Evolutionary conservation across 2,113 vertebrate genomes (phyloP), one percentile per base, ranked within the genome.

Genomic region (Rallus limicola): DNA sequence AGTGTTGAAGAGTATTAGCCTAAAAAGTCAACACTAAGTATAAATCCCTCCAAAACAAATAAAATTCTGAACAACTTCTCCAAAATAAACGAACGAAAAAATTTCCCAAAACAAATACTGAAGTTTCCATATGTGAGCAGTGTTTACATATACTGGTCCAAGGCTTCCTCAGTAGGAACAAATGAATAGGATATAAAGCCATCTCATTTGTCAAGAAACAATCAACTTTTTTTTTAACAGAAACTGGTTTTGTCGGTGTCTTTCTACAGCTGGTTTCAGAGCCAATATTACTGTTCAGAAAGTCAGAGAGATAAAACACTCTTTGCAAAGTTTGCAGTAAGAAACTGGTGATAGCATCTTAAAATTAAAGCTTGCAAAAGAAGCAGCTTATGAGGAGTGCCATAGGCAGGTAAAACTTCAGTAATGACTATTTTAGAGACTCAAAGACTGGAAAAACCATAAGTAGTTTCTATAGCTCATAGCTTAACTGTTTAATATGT

Each of bases 1-100:
- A 6, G 6, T 62, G 29, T 48, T 0, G 0, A 86, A 71, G 16
- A 44, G 1, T 16, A 50, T 31, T 70, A 70, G 23, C 8, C 14
- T 74, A 56, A 72, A 52, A 67, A 26, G 10, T 44, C 55, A 80
- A 68, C 69, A 36, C 2, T 8, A 67, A 64, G 56, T 3, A 25
- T 12, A 62, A 65, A 17, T 5, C 4, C 10, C 25, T 83, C 11
- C 14, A 53, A 67, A 84, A 11, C 9, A 40, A 64, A 11, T 48
- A 48, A 48, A 48, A 48, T 24, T 5, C 6, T 11, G 7, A 23
- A 2, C 10, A 3, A 2, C 2, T 17, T 31, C 20, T 60, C 5
- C 8, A 48, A 26, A 81, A 26, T 18, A 38, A 65, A 77, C 15
- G 13, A 53, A 50, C 26, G 67, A 48, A 48, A 53, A 53, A 53